Evolutionary conservation across 2,888 invertebrate species (phyloP).

Genomic region (Leucoptera coffeella): DNA sequence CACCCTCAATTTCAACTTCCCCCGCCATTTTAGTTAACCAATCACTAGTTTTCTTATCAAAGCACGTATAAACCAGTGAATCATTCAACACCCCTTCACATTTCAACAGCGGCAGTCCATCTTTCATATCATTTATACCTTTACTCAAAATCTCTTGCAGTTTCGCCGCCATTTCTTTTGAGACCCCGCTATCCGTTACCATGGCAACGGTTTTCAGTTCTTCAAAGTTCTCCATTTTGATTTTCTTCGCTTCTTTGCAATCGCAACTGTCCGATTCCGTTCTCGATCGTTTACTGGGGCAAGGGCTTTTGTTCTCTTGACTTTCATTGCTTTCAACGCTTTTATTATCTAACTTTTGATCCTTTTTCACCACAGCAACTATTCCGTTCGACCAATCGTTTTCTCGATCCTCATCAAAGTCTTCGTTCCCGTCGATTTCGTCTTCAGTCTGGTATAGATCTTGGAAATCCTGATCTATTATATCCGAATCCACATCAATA

Average conservation of each 20-base stretch:
- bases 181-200: not conserved
- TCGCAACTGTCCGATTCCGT: constrained; percentile 1
- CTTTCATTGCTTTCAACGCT: too few species aligned
- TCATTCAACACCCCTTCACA: constrained; percentile 1
- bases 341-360: not conserved
- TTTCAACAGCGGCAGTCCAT: not conserved
- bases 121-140: not conserved
- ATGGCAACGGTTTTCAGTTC: constrained; percentile 1
- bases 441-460: not conserved
- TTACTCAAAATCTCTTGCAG: not conserved
- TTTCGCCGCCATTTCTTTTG: not conserved
- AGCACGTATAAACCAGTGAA: not conserved
- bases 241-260: not conserved
- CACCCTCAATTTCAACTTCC: not conserved
- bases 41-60: not conserved
- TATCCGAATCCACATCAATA: not conserved
- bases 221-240: not conserved
- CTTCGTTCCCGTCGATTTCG: not conserved
- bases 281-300: constrained; percentile 1
- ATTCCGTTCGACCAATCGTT: not conserved
- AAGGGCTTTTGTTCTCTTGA: not conserved
- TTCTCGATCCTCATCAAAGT: not conserved
- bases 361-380: not conserved
- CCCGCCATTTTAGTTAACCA: not conserved
- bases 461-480: not conserved